Evolutionary conservation across 2,888 invertebrate genomes (phyloP), one percentile per base, ranked within the genome.

Genomic region (Boloria euphrosyne): DNA sequence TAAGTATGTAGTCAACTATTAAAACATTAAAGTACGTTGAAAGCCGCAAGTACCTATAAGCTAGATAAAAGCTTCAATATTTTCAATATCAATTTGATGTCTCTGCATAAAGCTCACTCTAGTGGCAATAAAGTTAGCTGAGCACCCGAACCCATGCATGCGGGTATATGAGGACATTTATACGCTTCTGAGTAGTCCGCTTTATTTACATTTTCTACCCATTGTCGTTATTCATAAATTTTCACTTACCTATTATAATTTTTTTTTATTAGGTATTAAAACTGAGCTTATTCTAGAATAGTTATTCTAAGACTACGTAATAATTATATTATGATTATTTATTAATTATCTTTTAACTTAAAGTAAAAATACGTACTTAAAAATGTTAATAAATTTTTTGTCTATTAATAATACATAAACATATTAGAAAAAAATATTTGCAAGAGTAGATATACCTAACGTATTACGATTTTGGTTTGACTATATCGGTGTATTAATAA

Each of bases 141-240:
- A 66, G 57, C 57, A 66, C 61, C 66, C 51, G 49, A 66, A 43
- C 57, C 44, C 61, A 61, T 31, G 57, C 54, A 44, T 43, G 7
- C 31, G 31, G 31, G 10, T 38, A 52, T 27, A 51, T 17, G 31
- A 50, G 62, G 53, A 61, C 65, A 58, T 68, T 65, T 68, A 68
- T 62, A 54, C n/a, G 46, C 62, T 63, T 17, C 50, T 53, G 52
- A 58, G 67, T 60, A 31, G 53, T 27, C 62, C 57, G 61, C 61
- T 65, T 52, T 68, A 65, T 68, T 68, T 65, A 61, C 67, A 68
- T 68, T 57, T 65, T 53, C 57, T 47, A 47, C n/a, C 46, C 64
- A 60, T 49, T 18, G 55, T 55, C 43, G 60, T 60, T 60, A 60
- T 18, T 38, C 10, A 7, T 18, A 22, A 27, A 43, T 14, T 60